Evolutionary conservation across 2,888 invertebrate species (phyloP).

Genomic region (Nipponacmea schrenckii): DNA sequence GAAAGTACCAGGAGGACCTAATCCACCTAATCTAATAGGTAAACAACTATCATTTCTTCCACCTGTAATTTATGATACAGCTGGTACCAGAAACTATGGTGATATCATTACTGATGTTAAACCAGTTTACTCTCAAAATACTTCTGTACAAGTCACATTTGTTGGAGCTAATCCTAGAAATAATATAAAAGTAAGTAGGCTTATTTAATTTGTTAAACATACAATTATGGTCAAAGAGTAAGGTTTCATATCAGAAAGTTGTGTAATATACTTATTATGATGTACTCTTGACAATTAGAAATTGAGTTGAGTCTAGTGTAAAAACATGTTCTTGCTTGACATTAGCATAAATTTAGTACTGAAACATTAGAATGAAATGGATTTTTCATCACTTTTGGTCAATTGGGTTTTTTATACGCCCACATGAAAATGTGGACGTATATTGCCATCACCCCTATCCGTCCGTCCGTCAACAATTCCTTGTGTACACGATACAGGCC

Average conservation of each 20-base stretch:
- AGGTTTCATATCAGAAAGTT: background rate
- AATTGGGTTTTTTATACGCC: too few relatives aligned
- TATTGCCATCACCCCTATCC: too few relatives aligned
- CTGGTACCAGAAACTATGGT: constrained; percentile 74
- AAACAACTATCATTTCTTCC: constrained; percentile 79
- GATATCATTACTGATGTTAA: constrained; percentile 55
- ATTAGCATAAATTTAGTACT: too few relatives aligned
- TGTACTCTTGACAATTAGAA: too few relatives aligned
- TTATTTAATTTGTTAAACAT: background rate
- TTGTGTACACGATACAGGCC: too few relatives aligned
- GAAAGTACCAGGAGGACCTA: constrained; percentile 71
- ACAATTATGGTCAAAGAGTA: background rate
- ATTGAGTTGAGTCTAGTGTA: too few relatives aligned
- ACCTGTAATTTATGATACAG: constrained; percentile 83
- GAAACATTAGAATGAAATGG: too few relatives aligned
- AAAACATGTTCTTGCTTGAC: too few relatives aligned
- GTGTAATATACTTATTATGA: too few relatives aligned
- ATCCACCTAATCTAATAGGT: constrained; percentile 79
- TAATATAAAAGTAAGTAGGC: constrained; percentile 55
- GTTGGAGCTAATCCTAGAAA: constrained; percentile 72
- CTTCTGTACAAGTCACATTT: constrained; percentile 78
- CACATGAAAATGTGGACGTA: too few relatives aligned
- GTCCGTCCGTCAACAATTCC: too few relatives aligned
- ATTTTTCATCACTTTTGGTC: too few relatives aligned
- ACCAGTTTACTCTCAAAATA: constrained; percentile 54